phyloP scores from a whole-genome alignment of 2,113 vertebrate species.

The Indicator maculatus region DNA sequence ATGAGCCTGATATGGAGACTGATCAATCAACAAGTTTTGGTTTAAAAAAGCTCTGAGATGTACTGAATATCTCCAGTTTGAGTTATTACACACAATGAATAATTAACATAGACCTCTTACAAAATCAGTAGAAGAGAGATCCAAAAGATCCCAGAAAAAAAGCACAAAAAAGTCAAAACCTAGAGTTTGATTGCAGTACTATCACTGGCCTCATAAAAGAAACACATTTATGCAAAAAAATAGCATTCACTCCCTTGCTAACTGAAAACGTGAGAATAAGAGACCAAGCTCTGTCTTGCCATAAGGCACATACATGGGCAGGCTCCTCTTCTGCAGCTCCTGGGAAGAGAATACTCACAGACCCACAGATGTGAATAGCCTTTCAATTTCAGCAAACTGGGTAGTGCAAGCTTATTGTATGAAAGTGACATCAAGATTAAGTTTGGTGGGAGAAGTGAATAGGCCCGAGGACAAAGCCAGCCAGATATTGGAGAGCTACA shows the following conservation, averaged over 20 bases:
- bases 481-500: background rate
- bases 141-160: background rate
- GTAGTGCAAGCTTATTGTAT: background rate
- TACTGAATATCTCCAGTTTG: background rate
- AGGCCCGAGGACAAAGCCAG: constrained; percentile 6
- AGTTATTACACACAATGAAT: background rate
- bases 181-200: background rate
- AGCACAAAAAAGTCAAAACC: background rate
- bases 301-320: background rate
- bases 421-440: background rate
- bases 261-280: background rate
- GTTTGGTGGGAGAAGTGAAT: constrained; percentile 34
- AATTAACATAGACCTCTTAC: background rate
- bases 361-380: background rate
- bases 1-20: background rate
- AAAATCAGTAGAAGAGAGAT: background rate
- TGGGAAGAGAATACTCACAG: background rate
- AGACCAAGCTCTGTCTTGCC: background rate
- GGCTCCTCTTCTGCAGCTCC: background rate
- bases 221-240: background rate
- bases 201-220: background rate
- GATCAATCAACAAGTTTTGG: background rate
- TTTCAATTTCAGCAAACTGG: constrained; percentile 34
- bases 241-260: background rate
- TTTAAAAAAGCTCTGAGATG: background rate